A percentile compares a stretch with the other conserved stretches of the same genome.
phyloP scores from a whole-genome alignment of 2,888 invertebrate genomes.

The Eumerus sabulonum region DNA sequence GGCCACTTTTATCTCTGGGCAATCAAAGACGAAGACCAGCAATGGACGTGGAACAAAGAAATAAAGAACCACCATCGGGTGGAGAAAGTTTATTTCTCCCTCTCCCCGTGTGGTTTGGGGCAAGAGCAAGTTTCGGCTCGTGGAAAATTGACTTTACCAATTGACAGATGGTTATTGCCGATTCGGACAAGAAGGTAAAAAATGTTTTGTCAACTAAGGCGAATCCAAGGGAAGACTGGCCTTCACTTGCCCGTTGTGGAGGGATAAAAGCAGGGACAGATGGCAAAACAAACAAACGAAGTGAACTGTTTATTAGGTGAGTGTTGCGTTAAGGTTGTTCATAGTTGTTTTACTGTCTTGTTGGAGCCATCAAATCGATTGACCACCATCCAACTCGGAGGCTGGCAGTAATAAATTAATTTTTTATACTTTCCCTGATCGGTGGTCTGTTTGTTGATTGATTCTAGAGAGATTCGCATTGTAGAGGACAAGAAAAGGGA shows the following conservation, averaged over 20 bases:
- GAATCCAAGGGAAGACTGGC: slow-evolving; percentile 30
- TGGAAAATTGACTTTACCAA: slow-evolving; percentile 61
- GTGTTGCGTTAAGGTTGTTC: slow-evolving; percentile 29
- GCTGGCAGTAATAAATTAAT: too few species aligned
- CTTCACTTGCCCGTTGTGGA: slow-evolving; percentile 17
- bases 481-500: too few species aligned
- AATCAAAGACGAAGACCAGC: slow-evolving; percentile 37
- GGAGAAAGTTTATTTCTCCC: slow-evolving; percentile 48
- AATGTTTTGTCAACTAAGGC: slow-evolving; percentile 56
- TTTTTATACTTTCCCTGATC: too few species aligned
- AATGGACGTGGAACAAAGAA: slow-evolving; percentile 1
- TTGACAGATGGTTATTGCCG: slow-evolving; percentile 68
- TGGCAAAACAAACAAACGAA: too few species aligned
- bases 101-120: neutral
- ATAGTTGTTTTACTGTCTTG: too few species aligned
- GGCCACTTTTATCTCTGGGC: slow-evolving; percentile 59
- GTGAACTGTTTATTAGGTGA: slow-evolving; percentile 60
- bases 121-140: slow-evolving; percentile 38
- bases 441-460: too few species aligned
- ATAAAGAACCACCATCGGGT: slow-evolving; percentile 30
- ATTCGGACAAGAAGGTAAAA: slow-evolving; percentile 63
- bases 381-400: too few species aligned
- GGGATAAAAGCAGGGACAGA: too few species aligned
- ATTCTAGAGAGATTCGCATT: too few species aligned
- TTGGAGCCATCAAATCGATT: too few species aligned